Percentiles rank a stretch among this genome's conserved stretches.
Evolutionary conservation across 2,113 vertebrate genomes (phyloP).

Genomic region (Marmota flaviventris): DNA sequence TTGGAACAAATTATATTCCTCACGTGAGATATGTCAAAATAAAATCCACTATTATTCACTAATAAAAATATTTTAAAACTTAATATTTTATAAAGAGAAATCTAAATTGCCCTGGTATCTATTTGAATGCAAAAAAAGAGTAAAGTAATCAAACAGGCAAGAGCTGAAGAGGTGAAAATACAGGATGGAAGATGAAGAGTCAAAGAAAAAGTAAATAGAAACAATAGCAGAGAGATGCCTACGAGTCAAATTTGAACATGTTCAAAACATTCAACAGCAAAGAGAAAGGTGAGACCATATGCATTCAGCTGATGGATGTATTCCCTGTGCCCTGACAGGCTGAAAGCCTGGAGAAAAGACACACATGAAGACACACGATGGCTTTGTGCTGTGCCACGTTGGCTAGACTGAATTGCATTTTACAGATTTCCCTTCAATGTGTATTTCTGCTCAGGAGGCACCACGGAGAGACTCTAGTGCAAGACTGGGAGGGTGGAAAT

Average conservation of each 20-base stretch:
- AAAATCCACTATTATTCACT: too few species aligned
- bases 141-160: background rate
- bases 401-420: background rate
- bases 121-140: background rate
- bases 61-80: too few species aligned
- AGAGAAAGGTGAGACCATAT: background rate
- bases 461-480: background rate
- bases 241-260: background rate
- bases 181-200: background rate
- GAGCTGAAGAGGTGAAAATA: background rate
- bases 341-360: background rate
- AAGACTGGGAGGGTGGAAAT: background rate
- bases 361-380: background rate
- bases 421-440: background rate
- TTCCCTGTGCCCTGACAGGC: background rate
- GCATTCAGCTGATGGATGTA: background rate
- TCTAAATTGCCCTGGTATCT: background rate
- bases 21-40: too few species aligned
- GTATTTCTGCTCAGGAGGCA: background rate
- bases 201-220: background rate
- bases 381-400: background rate
- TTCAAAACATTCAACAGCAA: background rate
- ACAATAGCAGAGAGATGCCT: background rate
- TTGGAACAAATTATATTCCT: too few species aligned
- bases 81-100: background rate